These are phyloP conservation scores for Amphipyra tragopoginis DNA, from an alignment of 2,888 invertebrate species.

Conservation along the genomic window DNA sequence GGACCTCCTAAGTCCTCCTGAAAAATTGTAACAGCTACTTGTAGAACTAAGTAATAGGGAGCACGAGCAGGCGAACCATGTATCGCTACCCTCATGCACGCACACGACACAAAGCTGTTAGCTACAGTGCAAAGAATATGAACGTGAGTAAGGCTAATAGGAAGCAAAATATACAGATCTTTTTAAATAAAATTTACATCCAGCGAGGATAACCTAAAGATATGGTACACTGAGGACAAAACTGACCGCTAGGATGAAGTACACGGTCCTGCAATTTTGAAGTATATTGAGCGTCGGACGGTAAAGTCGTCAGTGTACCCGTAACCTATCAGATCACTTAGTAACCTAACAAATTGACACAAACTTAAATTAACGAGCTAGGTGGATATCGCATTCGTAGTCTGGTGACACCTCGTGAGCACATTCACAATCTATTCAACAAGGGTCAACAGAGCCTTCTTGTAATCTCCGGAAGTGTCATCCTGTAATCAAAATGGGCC, in stretches of 20 bases:
- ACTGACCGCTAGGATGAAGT: conserved; percentile 43
- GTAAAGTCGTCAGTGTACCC: conserved; percentile 54
- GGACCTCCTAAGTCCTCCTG: conserved; percentile 92
- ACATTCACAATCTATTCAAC: conserved; percentile 90
- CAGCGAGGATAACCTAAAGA: conserved; percentile 66
- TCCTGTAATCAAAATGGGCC: conserved; percentile 92
- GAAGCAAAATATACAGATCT: conserved; percentile 89
- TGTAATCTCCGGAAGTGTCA: conserved; percentile 98
- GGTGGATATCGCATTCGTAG: conserved; percentile 73
- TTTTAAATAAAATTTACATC: conserved; percentile 77
- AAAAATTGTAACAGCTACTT: conserved; percentile 84
- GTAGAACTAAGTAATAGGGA: conserved; percentile 71
- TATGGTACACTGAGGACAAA: conserved; percentile 65
- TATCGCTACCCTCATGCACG: conserved; percentile 78
- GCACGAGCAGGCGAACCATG: conserved; percentile 49
- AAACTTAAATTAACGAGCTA: conserved; percentile 78
- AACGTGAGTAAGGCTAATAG: conserved; percentile 70
- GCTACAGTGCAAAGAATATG: conserved; percentile 84
- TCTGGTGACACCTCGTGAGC: conserved; percentile 67
- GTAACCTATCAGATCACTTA: conserved; percentile 65
- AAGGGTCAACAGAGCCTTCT: conserved; percentile 96
- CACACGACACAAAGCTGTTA: conserved; percentile 78
- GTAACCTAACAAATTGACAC: conserved; percentile 83
- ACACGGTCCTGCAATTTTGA: conserved; percentile 14
- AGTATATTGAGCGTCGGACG: conserved; percentile 33